Conservation (phyloP, 2,888 invertebrate genomes). For the Imbricaverruca yamaguchii region DNA sequence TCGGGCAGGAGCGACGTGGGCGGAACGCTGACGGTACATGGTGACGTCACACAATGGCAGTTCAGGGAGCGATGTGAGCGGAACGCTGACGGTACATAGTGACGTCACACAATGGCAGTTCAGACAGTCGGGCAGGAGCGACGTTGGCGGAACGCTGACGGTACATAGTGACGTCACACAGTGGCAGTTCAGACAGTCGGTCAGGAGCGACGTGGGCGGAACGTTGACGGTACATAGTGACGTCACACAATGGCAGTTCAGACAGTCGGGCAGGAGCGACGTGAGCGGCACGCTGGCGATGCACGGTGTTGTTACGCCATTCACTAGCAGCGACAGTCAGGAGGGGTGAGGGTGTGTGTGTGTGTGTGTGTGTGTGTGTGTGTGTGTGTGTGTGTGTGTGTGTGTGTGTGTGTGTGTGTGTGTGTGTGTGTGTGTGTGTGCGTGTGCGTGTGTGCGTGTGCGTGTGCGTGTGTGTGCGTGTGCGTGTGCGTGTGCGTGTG, state of each 20-base stretch:
- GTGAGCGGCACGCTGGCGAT: not conserved
- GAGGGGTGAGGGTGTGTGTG: too few species aligned
- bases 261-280: not conserved
- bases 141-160: slow-evolving; percentile 52
- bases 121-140: not conserved
- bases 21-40: slow-evolving; percentile 68
- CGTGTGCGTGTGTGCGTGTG: too few species aligned
- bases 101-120: not conserved
- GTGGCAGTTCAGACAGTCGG: not conserved
- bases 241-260: not conserved
- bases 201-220: not conserved
- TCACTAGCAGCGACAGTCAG: not conserved
- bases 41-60: slow-evolving; percentile 83
- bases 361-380: too few species aligned
- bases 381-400: too few species aligned
- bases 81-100: slow-evolving; percentile 58
- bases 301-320: not conserved
- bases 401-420: too few species aligned
- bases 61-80: slow-evolving; percentile 49
- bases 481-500: too few species aligned
- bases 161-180: slow-evolving; percentile 44
- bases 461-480: too few species aligned
- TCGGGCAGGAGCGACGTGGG: slow-evolving; percentile 70
- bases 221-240: not conserved
- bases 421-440: too few species aligned